Percentiles rank a stretch among this genome's conserved stretches.
phyloP scores from a whole-genome alignment of 2,797 vertebrate species.

The Orestias chungarensis region DNA sequence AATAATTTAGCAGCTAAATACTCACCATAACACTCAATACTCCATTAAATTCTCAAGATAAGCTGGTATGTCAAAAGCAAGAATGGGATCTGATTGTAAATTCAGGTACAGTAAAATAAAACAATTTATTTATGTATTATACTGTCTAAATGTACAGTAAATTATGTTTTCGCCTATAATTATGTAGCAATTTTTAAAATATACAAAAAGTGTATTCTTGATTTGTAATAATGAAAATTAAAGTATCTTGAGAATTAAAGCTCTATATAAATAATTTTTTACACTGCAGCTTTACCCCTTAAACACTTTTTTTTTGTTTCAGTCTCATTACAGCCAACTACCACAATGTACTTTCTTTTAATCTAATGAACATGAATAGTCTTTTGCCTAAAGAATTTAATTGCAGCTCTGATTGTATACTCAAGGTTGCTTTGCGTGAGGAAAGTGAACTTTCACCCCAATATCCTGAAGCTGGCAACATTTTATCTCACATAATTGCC shows the following conservation, averaged over 20 bases:
- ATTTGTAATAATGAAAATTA: background rate
- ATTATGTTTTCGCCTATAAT: background rate
- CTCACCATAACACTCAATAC: background rate
- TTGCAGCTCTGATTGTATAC: background rate
- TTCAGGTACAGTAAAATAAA: background rate
- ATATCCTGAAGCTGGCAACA: background rate
- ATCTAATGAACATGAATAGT: background rate
- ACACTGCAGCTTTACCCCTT: background rate
- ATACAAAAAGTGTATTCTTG: background rate
- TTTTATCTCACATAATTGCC: background rate
- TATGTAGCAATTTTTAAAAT: background rate
- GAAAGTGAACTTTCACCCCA: background rate
- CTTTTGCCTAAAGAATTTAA: background rate
- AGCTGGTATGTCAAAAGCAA: background rate
- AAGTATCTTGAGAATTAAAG: background rate
- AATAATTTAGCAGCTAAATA: constrained; percentile 7
- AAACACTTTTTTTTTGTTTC: background rate
- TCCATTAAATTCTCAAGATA: constrained; percentile 1
- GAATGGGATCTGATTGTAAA: background rate
- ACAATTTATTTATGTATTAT: background rate
- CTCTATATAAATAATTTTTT: background rate
- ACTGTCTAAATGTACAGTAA: too few relatives aligned
- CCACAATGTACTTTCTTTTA: background rate
- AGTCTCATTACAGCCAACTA: background rate
- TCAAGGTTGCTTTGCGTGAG: background rate